Conservation (phyloP, 2,888 invertebrate species). For the Uropetala carovei region DNA sequence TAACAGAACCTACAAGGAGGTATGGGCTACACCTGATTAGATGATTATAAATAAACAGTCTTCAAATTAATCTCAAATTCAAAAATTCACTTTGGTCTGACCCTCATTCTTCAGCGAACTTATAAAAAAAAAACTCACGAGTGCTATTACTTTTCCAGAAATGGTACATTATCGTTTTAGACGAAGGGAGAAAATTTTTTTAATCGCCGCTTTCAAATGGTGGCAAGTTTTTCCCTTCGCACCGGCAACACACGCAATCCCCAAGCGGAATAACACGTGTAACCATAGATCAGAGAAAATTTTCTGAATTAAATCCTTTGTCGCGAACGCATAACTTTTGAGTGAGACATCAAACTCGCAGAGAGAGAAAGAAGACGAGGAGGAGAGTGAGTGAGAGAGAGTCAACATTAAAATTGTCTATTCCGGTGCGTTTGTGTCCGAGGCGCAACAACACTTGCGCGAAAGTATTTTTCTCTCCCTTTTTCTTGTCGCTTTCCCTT, state of each 20-base stretch:
- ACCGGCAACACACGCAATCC: not conserved
- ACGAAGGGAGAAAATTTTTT: not conserved
- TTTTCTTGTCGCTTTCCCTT: no score
- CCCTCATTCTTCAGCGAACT: not conserved
- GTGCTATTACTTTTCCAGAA: not conserved
- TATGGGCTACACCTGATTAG: no score
- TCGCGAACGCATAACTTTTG: not conserved
- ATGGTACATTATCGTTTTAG: not conserved
- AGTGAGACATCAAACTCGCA: not conserved
- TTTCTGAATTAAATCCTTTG: not conserved
- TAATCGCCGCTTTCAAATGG: not conserved
- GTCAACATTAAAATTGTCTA: not conserved
- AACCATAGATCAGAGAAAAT: not conserved
- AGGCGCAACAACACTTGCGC: not conserved
- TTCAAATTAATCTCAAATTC: no score
- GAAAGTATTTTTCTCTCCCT: not conserved
- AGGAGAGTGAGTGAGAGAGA: not conserved
- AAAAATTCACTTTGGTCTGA: no score
- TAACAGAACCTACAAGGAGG: no score
- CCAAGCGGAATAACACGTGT: not conserved
- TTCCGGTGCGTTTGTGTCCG: not conserved
- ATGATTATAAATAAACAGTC: no score
- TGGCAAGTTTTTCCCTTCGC: not conserved
- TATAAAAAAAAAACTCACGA: not conserved
- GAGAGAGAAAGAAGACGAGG: not conserved